Evolutionary conservation across 2,113 vertebrate species (phyloP).

Genomic region (Gymnocephalus cernua): DNA sequence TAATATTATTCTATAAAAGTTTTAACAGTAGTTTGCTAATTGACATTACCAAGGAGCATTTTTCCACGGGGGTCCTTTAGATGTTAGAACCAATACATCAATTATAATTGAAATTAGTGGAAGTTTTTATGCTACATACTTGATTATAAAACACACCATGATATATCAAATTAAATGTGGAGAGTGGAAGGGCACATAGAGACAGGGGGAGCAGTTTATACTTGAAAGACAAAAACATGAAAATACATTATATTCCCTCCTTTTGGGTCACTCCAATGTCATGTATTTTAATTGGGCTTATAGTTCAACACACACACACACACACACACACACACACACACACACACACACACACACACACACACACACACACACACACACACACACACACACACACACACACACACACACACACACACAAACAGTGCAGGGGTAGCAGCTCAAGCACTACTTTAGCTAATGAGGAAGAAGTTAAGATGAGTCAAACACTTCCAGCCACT

Average conservation of each 20-base stretch:
- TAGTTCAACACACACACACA: slow-evolving; percentile 15
- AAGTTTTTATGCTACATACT: no score
- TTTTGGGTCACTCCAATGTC: not conserved
- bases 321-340: slow-evolving; percentile 1
- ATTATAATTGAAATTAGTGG: no score
- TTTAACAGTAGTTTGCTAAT: no score
- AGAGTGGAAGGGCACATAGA: not conserved
- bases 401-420: slow-evolving; percentile 7
- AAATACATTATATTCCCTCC: not conserved
- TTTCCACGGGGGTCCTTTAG: no score
- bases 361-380: not conserved
- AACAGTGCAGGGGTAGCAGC: not conserved
- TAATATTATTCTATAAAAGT: no score
- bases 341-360: slow-evolving; percentile 26
- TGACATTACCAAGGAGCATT: no score
- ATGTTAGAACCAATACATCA: no score
- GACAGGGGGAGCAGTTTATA: not conserved
- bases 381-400: slow-evolving; percentile 11
- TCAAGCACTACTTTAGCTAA: slow-evolving; percentile 45
- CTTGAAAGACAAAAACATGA: slow-evolving; percentile 1
- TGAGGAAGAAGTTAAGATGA: not conserved
- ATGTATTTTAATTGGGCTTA: slow-evolving; percentile 12
- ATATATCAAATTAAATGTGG: not conserved
- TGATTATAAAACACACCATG: not conserved
- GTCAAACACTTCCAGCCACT: slow-evolving; percentile 27